phyloP scores from a whole-genome alignment of 2,113 vertebrate species.

The Heterotilapia buettikoferi region DNA sequence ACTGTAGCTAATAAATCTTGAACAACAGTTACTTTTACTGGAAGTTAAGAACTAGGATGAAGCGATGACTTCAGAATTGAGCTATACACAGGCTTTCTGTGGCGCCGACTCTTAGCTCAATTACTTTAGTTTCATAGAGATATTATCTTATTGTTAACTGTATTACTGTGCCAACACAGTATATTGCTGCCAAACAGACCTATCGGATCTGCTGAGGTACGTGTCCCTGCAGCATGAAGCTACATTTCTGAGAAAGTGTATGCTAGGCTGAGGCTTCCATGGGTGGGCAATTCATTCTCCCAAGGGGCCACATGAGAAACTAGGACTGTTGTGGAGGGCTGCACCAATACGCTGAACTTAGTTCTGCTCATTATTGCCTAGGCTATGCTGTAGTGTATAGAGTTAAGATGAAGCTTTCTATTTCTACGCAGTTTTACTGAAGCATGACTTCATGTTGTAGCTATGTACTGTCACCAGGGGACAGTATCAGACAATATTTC shows the following conservation, averaged over 20 bases:
- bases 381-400: not conserved
- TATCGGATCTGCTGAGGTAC: not conserved
- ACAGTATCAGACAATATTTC: not conserved
- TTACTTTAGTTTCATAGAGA: not conserved
- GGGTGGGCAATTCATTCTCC: not conserved
- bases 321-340: not conserved
- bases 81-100: not conserved
- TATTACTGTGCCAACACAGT: not conserved
- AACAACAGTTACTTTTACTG: not conserved
- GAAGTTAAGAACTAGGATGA: not conserved
- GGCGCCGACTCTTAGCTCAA: accelerated
- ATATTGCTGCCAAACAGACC: not conserved
- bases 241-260: not conserved
- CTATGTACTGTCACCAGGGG: not conserved
- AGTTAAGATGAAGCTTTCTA: not conserved
- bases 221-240: not conserved
- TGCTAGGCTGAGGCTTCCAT: not conserved
- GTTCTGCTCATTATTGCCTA: not conserved
- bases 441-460: not conserved
- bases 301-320: not conserved
- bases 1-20: not conserved
- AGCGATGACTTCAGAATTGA: accelerated
- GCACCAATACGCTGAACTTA: not conserved
- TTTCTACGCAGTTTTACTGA: not conserved
- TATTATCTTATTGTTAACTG: not conserved